Evolutionary conservation across 2,888 invertebrate species (phyloP), one percentile per base, ranked within the genome.

Genomic region (Trissolcus brochymenae): DNA sequence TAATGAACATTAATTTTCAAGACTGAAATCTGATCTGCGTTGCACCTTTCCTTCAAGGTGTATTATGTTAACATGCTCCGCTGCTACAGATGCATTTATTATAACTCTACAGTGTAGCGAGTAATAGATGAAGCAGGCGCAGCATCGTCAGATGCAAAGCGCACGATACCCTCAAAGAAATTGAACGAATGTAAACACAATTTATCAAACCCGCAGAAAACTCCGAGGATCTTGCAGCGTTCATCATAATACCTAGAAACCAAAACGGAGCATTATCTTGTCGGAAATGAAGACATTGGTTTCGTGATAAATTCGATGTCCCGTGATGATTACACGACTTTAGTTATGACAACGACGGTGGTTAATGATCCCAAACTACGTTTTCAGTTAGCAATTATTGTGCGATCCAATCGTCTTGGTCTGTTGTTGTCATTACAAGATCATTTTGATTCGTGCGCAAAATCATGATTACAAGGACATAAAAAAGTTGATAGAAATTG

Each of bases 261-360:
- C 35, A 35, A 35, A 35, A 9, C 35, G 35, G 11, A 9, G 17
- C 29, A n/a, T 61, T 9, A n/a, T 41, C 62, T 53, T 35, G 50
- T 35, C 21, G 62, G 35, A 53, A 43, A 62, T 62, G 43, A 62
- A 62, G 62, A 53, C 62, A 43, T 62, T 62, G 29, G 46, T 49
- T 65, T 49, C 49, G n/a, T 9, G 11, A 54, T 29, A 55, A 65
- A 55, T 65, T 25, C 43, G 43, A 35, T 55, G 46, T 35, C 25
- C 35, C 46, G 9, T 6, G 35, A 13, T 35, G 35, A 35, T 35
- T 35, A 35, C 35, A 35, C 35, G 35, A 35, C 35, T 35, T 35
- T 11, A 35, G 35, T 35, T 35, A 35, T 35, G 35, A 11, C 35
- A 35, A 11, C 7, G 3, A 29, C 29, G 11, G 35, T 35, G 35